Evolutionary conservation across 2,113 vertebrate genomes (phyloP).

Genomic region (Nesogale talazaci): DNA sequence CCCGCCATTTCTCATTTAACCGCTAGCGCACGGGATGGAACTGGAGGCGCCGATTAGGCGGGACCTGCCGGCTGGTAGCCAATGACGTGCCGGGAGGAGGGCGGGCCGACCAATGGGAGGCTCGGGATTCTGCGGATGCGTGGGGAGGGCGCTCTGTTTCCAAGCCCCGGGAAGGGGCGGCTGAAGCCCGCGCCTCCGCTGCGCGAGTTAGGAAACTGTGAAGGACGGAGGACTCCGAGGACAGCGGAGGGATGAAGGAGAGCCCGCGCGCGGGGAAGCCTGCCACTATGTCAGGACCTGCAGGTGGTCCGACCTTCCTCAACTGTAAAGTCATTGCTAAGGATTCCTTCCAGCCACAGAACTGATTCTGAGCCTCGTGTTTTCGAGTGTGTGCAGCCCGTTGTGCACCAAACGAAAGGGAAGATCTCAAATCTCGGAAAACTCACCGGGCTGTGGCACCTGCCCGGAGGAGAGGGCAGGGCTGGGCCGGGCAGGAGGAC

Average conservation of each 20-base stretch:
- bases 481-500: background rate
- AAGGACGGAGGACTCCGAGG: background rate
- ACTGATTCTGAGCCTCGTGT: conserved; percentile 36
- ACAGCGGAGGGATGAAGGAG: background rate
- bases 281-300: background rate
- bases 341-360: conserved; percentile 35
- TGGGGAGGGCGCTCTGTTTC: background rate
- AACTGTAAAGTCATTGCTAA: conserved; percentile 69
- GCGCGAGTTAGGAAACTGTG: background rate
- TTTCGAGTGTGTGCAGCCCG: background rate
- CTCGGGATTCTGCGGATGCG: background rate
- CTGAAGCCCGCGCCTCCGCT: background rate
- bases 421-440: conserved; percentile 28
- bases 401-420: background rate
- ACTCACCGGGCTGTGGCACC: background rate
- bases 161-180: background rate
- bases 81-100: conserved; percentile 32
- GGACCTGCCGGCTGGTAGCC: conserved; percentile 36
- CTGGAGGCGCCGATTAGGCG: background rate
- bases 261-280: background rate
- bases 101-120: background rate
- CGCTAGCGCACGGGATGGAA: background rate
- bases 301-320: background rate
- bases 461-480: background rate
- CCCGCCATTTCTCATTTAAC: conserved; percentile 48